Percentiles rank a stretch among this genome's conserved stretches.
phyloP scores from a whole-genome alignment of 2,113 vertebrate genomes.

The Anolis sagrei region DNA sequence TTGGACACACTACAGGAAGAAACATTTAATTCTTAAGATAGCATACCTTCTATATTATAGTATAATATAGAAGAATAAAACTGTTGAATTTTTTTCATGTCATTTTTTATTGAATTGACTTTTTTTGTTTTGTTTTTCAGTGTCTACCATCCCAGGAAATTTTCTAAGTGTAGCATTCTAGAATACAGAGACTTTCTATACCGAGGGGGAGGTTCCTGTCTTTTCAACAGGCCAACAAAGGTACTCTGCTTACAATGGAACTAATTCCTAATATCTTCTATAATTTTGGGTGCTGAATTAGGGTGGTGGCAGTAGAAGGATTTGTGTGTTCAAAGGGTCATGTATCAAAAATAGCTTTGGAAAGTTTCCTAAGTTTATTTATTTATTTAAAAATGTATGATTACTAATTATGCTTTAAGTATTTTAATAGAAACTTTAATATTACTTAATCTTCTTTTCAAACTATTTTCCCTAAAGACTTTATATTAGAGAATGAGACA shows the following conservation, averaged over 20 bases:
- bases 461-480: no score
- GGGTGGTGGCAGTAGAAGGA: no score
- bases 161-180: constrained; percentile 96
- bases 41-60: not conserved
- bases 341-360: no score
- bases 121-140: constrained; percentile 73
- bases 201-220: constrained; percentile 94
- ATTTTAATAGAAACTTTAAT: no score
- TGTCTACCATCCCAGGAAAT: constrained; percentile 90
- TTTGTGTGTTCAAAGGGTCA: no score
- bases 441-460: no score
- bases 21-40: not conserved
- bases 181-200: constrained; percentile 95
- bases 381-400: no score
- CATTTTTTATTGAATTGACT: constrained; percentile 44
- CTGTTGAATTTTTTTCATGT: not conserved
- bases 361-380: no score
- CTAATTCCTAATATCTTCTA: not conserved
- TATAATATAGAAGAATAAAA: not conserved
- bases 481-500: no score
- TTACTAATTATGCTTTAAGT: no score
- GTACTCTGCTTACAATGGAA: constrained; percentile 70
- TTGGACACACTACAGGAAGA: not conserved
- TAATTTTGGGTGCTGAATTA: no score
- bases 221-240: constrained; percentile 96